Conservation (phyloP, 2,113 vertebrate genomes). For the Trogon surrucura region DNA sequence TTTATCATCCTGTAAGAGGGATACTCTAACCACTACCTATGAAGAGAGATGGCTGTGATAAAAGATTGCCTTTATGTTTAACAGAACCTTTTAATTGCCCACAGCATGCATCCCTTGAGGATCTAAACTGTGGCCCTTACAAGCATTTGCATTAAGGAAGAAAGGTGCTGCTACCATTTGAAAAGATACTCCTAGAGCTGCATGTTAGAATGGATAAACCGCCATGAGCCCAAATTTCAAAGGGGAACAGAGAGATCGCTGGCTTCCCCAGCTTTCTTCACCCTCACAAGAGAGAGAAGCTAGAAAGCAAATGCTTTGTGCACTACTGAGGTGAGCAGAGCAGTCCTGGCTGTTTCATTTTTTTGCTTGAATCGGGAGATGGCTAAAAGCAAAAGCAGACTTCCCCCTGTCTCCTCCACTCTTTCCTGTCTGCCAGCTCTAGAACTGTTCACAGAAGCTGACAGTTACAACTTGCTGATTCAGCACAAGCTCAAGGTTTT, state of each 20-base stretch:
- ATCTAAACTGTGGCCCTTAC: background rate
- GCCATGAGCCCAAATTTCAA: background rate
- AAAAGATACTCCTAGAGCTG: background rate
- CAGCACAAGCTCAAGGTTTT: background rate
- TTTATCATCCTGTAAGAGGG: background rate
- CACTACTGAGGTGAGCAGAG: background rate
- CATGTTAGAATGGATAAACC: background rate
- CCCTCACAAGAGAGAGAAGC: background rate
- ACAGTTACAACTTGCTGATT: background rate
- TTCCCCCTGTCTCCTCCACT: background rate
- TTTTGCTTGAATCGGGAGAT: background rate
- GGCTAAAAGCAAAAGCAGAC: background rate
- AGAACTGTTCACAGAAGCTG: background rate
- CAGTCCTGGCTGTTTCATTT: background rate
- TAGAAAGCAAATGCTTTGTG: background rate
- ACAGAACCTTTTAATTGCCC: slow-evolving; percentile 46
- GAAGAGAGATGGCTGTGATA: background rate
- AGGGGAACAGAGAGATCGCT: background rate
- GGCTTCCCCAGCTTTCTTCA: background rate
- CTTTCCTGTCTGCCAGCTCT: background rate
- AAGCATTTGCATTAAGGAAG: background rate
- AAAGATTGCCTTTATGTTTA: background rate
- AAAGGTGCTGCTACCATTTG: background rate
- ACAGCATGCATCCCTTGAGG: background rate
- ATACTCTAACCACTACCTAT: background rate